Conservation (phyloP, 2,797 vertebrate species). For the Semotilus atromaculatus region DNA sequence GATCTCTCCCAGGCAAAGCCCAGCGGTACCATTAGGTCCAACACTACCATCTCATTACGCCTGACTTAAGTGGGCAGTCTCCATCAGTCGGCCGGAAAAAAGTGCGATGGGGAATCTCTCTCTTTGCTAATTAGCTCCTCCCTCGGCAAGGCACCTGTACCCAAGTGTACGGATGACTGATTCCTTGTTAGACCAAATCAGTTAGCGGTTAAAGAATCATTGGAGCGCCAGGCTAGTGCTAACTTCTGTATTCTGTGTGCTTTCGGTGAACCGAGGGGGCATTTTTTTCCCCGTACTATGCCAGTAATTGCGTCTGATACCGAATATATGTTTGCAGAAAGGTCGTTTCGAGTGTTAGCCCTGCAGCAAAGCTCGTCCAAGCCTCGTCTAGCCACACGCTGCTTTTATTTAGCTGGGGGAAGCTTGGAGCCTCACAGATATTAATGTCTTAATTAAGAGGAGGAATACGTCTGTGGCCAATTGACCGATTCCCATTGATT, state of each 20-base stretch:
- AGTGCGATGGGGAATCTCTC: constrained; percentile 73
- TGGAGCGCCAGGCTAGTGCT: constrained; percentile 42
- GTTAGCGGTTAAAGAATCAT: constrained; percentile 56
- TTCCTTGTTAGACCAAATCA: constrained; percentile 62
- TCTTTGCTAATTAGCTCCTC: constrained; percentile 85
- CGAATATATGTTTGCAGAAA: constrained; percentile 52
- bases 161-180: constrained; percentile 58
- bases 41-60: constrained; percentile 84
- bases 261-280: constrained; percentile 4
- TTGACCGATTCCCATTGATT: constrained; percentile 91
- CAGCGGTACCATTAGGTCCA: constrained; percentile 85
- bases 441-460: constrained; percentile 93
- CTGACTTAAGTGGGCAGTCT: constrained; percentile 81
- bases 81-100: constrained; percentile 77
- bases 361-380: constrained; percentile 80
- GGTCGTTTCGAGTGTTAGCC: constrained; percentile 49
- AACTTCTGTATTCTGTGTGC: constrained; percentile 36
- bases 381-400: constrained; percentile 78
- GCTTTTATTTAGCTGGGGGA: constrained; percentile 86
- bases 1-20: constrained; percentile 82
- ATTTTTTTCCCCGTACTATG: constrained; percentile 1
- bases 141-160: constrained; percentile 81
- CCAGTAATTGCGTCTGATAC: constrained; percentile 3
- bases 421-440: constrained; percentile 84
- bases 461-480: constrained; percentile 87